These are phyloP conservation scores for Drosophila mauritiana DNA, from an alignment of 1,140 invertebrate species.

Conservation along the genomic window DNA sequence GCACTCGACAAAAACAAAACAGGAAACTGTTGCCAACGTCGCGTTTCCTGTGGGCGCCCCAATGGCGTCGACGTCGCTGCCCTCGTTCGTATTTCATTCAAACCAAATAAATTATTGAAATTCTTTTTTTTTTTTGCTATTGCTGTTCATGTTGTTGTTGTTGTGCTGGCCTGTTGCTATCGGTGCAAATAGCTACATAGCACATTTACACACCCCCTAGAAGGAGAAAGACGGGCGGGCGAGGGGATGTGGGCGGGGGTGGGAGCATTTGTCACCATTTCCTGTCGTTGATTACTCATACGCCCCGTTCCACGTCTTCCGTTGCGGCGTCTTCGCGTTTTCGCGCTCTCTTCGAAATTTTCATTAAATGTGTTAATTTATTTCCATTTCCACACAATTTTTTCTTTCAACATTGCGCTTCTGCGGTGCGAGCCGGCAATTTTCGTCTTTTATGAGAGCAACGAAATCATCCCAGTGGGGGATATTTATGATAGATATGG, in stretches of 20 bases:
- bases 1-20: constrained; percentile 66
- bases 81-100: constrained; percentile 78
- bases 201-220: constrained; percentile 65
- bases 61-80: constrained; percentile 50
- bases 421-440: constrained; percentile 10
- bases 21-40: constrained; percentile 78
- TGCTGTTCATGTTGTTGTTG: background rate
- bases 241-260: background rate
- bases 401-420: constrained; percentile 48
- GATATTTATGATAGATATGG: constrained; percentile 49
- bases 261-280: constrained; percentile 77
- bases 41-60: constrained; percentile 81
- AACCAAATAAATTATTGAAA: constrained; percentile 83
- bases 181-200: constrained; percentile 79
- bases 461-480: constrained; percentile 40
- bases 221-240: background rate
- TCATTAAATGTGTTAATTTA: constrained; percentile 82
- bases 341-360: constrained; percentile 58
- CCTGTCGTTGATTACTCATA: constrained; percentile 82
- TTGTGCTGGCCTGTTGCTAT: constrained; percentile 76
- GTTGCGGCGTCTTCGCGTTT: constrained; percentile 8
- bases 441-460: constrained; percentile 50
- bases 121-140: constrained; percentile 34
- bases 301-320: constrained; percentile 65
- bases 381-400: constrained; percentile 78